A percentile compares a stretch with the other conserved stretches of the same genome.
These are phyloP conservation scores for Mesoclemmys tuberculata DNA, from an alignment of 2,113 vertebrate genomes.

Conservation along the genomic window DNA sequence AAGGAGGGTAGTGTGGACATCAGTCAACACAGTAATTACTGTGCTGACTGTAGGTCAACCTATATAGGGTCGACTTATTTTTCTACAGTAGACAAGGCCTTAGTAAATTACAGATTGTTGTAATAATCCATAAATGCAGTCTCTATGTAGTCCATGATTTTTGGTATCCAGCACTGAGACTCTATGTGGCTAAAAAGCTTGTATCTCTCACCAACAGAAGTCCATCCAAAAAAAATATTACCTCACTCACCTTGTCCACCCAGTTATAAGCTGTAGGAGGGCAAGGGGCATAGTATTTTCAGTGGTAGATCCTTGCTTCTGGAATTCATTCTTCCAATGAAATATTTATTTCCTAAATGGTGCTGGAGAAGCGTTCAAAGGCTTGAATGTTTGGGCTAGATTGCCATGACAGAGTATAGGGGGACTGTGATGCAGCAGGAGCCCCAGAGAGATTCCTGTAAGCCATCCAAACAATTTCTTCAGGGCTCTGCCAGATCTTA, in stretches of 20 bases:
- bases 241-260: neutral
- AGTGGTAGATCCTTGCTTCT: too few species aligned
- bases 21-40: too few species aligned
- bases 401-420: neutral
- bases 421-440: neutral
- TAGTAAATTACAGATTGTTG: neutral
- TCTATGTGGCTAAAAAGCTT: neutral
- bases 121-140: neutral
- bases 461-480: neutral
- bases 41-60: too few species aligned
- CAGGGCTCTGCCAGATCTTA: neutral
- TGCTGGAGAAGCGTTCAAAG: neutral
- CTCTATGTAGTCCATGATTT: neutral
- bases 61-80: too few species aligned
- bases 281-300: too few species aligned
- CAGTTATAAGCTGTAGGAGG: neutral
- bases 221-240: neutral
- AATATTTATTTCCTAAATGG: neutral
- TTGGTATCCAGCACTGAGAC: neutral
- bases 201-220: neutral
- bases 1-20: too few species aligned
- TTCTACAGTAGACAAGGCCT: too few species aligned
- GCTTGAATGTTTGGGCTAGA: neutral
- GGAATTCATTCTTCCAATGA: too few species aligned
- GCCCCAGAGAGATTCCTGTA: neutral